Base-by-base conservation (phyloP, 2,797 vertebrate species). In the Oceanodroma leucorhoa region DNA sequence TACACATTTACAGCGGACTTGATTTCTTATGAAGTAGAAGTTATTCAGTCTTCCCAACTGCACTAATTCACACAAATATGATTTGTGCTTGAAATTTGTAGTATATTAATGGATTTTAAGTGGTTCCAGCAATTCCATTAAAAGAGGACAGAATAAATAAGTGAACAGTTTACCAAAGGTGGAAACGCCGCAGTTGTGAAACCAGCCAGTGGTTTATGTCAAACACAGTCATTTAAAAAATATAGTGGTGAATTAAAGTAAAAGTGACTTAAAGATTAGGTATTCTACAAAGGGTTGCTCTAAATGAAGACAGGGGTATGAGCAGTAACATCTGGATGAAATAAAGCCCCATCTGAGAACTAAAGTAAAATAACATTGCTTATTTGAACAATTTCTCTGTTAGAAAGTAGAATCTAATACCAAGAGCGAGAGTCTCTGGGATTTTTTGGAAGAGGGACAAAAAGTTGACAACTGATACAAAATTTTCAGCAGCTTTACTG, bases 81-180 rank as follows among this genome's bases (percentile, higher is more conserved):
- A 88, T 88, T 94, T 84, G 67, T 70, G 8, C 78, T 73, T 89
- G 61, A 93, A 95, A 91, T 90, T 93, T 94, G 81, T 94, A 84
- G 55, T 32, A 24, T 89, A 86, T 95, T 95, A 96, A 94, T 89
- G 93, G 94, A 89, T 83, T 65, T 93, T 89, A 96, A 96, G 92
- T 83, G 70, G 77, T 96, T 97, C 96, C 97, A 98, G 88, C 86
- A 78, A 67, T 87, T 96, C 96, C 94, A 97, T 97, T 96, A 97
- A 88, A 93, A 78, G 11, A 51, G 58, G 50, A 73, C 32, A 69
- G 82, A 94, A 76, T 57, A 90, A 85, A 76, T 58, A 83, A 95
- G 77, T 38, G 93, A 73, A 87, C 34, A 40, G 66, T 94, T 95
- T 83, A 93, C 89, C 86, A 88, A 95, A 96, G 91, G 95, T 90